phyloP scores from a whole-genome alignment of 2,888 invertebrate genomes.

The Megamerina dolium region DNA sequence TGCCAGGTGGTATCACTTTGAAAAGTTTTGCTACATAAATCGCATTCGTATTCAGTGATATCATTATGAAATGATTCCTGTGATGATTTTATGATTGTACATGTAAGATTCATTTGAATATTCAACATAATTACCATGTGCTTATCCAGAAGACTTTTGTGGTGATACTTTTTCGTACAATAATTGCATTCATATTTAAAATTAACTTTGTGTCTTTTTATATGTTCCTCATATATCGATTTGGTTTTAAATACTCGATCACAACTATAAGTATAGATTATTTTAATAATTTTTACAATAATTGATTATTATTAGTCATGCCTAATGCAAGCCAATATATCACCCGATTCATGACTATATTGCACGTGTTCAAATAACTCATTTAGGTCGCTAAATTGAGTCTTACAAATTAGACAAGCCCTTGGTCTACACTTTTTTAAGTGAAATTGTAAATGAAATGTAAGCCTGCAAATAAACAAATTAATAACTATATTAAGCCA shows the following conservation, averaged over 20 bases:
- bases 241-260: constrained; percentile 34
- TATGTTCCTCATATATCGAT: constrained; percentile 23
- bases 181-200: constrained; percentile 24
- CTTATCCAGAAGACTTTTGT: constrained; percentile 27
- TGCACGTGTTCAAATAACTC: constrained; percentile 43
- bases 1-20: constrained; percentile 27
- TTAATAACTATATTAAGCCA: neutral
- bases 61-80: constrained; percentile 12
- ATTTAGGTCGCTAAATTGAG: constrained; percentile 33
- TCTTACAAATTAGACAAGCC: constrained; percentile 40
- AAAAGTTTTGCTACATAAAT: constrained; percentile 35
- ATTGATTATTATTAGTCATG: constrained; percentile 10
- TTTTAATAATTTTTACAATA: neutral
- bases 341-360: constrained; percentile 36
- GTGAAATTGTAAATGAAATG: constrained; percentile 46
- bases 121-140: constrained; percentile 35
- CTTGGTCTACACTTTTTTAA: constrained; percentile 39
- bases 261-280: constrained; percentile 27
- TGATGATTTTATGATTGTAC: constrained; percentile 8
- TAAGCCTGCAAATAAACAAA: constrained; percentile 29
- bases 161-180: constrained; percentile 28
- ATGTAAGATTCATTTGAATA: neutral
- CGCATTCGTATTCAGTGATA: constrained; percentile 24
- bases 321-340: constrained; percentile 32
- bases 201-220: constrained; percentile 25